Conservation (phyloP, 1,140 invertebrate genomes). For the Kradibia gibbosae region DNA sequence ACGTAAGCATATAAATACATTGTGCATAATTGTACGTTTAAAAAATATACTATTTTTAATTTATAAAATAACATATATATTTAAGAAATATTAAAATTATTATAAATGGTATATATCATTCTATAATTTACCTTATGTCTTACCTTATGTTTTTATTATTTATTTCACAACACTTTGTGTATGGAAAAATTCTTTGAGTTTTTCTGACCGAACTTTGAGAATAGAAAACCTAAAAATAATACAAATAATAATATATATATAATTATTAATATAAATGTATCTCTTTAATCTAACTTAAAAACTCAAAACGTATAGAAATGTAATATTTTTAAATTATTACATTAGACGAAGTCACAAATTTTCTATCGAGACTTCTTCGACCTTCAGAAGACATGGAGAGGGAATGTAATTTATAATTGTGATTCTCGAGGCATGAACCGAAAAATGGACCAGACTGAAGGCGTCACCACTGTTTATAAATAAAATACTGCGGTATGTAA, state of each 20-base stretch:
- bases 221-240: background rate
- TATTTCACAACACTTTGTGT: background rate
- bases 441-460: constrained; percentile 38
- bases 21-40: no score
- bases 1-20: no score
- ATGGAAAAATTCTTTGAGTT: background rate
- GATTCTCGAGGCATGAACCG: background rate
- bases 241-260: background rate
- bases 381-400: constrained; percentile 9
- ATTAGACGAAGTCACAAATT: background rate
- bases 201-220: no score
- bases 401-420: constrained; percentile 11
- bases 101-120: no score
- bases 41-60: no score
- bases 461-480: constrained; percentile 22
- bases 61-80: no score
- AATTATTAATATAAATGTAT: no score
- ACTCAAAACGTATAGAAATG: background rate
- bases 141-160: background rate
- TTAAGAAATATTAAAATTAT: no score
- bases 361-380: background rate
- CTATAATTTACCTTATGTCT: no score
- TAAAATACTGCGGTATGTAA: constrained; percentile 6
- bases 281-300: background rate
- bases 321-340: background rate